These are phyloP conservation scores for Aphis gossypii DNA, from an alignment of 1,140 invertebrate genomes.

Conservation along the genomic window DNA sequence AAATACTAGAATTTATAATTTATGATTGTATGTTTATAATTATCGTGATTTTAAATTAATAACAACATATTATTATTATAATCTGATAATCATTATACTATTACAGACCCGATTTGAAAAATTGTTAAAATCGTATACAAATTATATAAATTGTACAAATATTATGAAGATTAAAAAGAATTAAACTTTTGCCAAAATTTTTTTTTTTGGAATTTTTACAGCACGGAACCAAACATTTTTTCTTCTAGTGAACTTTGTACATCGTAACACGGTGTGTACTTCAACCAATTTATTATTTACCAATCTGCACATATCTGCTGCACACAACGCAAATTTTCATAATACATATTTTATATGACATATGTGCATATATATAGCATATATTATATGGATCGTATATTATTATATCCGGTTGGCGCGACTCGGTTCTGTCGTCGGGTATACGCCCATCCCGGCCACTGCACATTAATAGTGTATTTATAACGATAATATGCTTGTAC, in stretches of 20 bases:
- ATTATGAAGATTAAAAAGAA: too few relatives aligned
- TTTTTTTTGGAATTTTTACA: too few relatives aligned
- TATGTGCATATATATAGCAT: not conserved
- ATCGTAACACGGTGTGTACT: too few relatives aligned
- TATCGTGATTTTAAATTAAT: not conserved
- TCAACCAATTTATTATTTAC: too few relatives aligned
- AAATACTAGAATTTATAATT: not conserved
- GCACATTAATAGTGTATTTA: not conserved
- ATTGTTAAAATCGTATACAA: not conserved
- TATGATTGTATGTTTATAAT: not conserved
- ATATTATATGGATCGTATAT: not conserved
- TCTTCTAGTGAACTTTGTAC: too few relatives aligned
- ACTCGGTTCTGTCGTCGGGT: not conserved
- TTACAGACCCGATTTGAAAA: not conserved
- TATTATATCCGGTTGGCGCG: not conserved
- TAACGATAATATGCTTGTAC: not conserved
- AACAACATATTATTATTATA: not conserved
- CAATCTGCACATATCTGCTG: too few relatives aligned
- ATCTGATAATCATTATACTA: not conserved
- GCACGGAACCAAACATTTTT: too few relatives aligned
- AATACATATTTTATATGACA: not conserved
- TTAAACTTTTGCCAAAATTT: too few relatives aligned
- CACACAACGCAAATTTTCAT: not conserved
- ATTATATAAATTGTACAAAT: not conserved
- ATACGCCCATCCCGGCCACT: not conserved